Evolutionary conservation across 1,140 invertebrate species (phyloP), one percentile per base, ranked within the genome.

Genomic region (Anastrepha ludens): DNA sequence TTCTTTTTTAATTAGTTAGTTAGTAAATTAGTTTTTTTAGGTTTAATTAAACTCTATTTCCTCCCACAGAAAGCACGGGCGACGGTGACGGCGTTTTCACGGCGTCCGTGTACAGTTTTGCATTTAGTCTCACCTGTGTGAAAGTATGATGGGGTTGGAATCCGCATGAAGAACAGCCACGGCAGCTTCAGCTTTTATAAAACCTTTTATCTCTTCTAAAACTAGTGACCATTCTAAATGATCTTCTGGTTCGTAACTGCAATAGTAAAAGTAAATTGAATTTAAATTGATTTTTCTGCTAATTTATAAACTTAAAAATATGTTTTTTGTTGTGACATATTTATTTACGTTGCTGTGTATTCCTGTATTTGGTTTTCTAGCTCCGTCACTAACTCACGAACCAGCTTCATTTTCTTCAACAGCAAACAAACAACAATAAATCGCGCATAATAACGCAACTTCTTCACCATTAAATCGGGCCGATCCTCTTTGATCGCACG

Each of bases 381-480:
- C 94, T 99, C 98, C 94, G 96, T 96, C 64, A 99, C 97, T 88
- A 99, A 94, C 93, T 99, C 98, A 74, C 96, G 95, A 65, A 99
- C 98, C 89, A 99, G 94, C 94, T 98, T 98, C 96, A 98, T 98
- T 93, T 98, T 98, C 94, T 98, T 98, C 74, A 99, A 95, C 90
- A 99, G 94, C 88, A 99, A 95, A 94, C 98, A 99, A 17, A 99
- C 98, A 44, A 99, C 98, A 90, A 99, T 99, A 93, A 99, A 99
- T 85, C 98, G 95, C 39, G 98, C 98, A 94, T 99, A 99, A 92
- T 99, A 99, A 85, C 98, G 95, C 39, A 99, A 94, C 94, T 99
- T 99, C 94, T 99, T 99, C 70, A 99, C 98, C 97, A 99, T 99
- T 88, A 99, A 94, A 93, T 99, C 98, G 89, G 97, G 98, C 91